A percentile compares a stretch with the other conserved stretches of the same genome.
These are phyloP conservation scores for Mionectes olivaceus DNA, from an alignment of 2,797 vertebrate species.

Conservation along the genomic window DNA sequence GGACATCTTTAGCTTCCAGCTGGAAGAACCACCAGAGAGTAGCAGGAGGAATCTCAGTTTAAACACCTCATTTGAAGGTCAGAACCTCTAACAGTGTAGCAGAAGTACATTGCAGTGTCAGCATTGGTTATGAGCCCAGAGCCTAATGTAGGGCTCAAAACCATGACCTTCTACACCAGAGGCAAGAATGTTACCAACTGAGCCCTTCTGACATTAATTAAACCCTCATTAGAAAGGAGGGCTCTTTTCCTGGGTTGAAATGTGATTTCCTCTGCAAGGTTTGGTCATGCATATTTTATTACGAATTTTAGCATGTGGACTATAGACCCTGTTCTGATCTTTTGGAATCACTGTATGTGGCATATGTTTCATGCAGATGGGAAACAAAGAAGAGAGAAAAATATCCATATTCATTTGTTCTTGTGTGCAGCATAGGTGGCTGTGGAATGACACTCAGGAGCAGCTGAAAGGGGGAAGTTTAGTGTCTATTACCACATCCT, in stretches of 20 bases:
- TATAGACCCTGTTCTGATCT: conserved; percentile 61
- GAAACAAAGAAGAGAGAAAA: conserved; percentile 43
- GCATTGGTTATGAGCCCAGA: conserved; percentile 65
- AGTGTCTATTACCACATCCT: background rate
- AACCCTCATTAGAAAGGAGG: conserved; percentile 68
- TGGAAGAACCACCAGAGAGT: conserved; percentile 65
- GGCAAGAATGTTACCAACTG: conserved; percentile 66
- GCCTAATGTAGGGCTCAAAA: conserved; percentile 52
- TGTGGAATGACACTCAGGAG: background rate
- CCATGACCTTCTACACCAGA: conserved; percentile 68
- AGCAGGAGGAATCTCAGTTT: conserved; percentile 53
- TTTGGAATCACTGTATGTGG: conserved; percentile 36
- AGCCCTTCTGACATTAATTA: conserved; percentile 73
- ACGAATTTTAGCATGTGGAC: conserved; percentile 27
- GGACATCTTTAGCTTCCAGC: conserved; percentile 65
- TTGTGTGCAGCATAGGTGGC: conserved; percentile 13
- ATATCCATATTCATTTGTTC: conserved; percentile 65
- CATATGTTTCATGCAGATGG: conserved; percentile 74
- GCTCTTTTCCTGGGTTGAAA: conserved; percentile 42
- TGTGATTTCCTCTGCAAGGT: conserved; percentile 57
- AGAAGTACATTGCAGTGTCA: conserved; percentile 66
- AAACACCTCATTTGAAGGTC: conserved; percentile 71
- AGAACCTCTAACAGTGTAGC: conserved; percentile 34
- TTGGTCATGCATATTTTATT: conserved; percentile 70
- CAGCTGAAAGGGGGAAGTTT: background rate